These are phyloP conservation scores for Dermochelys coriacea DNA, from an alignment of 2,797 vertebrate species.

Conservation along the genomic window DNA sequence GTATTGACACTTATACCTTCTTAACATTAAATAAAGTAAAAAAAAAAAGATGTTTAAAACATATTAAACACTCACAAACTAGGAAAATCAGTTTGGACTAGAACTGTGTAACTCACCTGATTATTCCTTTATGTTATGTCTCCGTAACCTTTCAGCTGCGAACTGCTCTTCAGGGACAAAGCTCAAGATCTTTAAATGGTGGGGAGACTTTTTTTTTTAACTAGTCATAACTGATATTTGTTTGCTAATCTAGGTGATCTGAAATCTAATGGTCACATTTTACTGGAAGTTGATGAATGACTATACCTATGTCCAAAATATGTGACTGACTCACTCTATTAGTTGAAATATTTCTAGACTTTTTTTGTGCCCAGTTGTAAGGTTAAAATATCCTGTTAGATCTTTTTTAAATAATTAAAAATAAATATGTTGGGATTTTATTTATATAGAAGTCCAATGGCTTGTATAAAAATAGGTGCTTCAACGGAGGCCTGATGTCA, in stretches of 20 bases:
- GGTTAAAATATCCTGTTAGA: background rate
- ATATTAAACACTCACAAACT: background rate
- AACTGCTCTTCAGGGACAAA: background rate
- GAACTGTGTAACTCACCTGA: background rate
- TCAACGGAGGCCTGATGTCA: background rate
- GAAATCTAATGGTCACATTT: background rate
- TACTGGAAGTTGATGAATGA: background rate
- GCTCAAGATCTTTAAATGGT: background rate
- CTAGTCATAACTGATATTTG: background rate
- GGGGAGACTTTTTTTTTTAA: background rate
- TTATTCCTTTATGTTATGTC: background rate
- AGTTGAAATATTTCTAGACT: background rate
- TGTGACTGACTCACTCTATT: background rate
- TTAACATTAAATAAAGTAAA: background rate
- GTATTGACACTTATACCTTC: background rate
- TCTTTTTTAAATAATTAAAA: background rate
- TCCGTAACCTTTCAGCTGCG: fast-evolving
- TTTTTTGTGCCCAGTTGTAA: background rate
- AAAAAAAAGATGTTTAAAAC: background rate
- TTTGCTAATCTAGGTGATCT: background rate
- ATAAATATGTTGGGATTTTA: background rate
- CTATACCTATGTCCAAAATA: background rate
- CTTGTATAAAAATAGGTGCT: background rate
- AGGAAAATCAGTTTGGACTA: background rate
- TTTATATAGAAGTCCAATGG: background rate